These are phyloP conservation scores for Acrossocheilus wenchowensis DNA, from an alignment of 2,797 vertebrate genomes.

Conservation along the genomic window DNA sequence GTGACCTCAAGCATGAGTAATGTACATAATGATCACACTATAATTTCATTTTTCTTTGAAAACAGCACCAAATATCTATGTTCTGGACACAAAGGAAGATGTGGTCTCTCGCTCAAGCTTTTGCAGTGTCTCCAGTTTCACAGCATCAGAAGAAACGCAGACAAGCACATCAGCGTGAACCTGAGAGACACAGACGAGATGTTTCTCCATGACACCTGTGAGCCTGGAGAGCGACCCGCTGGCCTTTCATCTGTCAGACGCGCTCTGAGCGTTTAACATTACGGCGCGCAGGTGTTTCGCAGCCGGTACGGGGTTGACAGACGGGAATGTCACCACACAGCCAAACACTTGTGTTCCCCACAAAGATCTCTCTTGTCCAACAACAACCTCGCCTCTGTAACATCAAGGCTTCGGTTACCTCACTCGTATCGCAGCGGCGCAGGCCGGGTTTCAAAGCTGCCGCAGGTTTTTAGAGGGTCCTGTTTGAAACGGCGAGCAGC, in stretches of 20 bases:
- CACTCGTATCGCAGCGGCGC: constrained; percentile 68
- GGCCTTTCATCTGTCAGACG: constrained; percentile 47
- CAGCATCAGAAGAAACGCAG: not conserved
- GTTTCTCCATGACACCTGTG: constrained; percentile 56
- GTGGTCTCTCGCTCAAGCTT: not conserved
- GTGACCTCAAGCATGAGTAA: not conserved
- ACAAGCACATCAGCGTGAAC: constrained; percentile 20
- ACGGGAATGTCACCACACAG: constrained; percentile 78
- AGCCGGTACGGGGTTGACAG: constrained; percentile 70
- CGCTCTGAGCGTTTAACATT: constrained; percentile 72
- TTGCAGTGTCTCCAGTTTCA: not conserved
- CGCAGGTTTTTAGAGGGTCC: constrained; percentile 70
- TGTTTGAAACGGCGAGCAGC: constrained; percentile 75
- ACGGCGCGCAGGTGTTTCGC: constrained; percentile 77
- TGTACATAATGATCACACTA: not conserved
- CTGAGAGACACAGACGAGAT: constrained; percentile 29
- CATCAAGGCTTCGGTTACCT: constrained; percentile 76
- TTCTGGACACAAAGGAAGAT: not conserved
- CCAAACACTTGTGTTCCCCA: constrained; percentile 79
- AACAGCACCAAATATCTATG: not conserved
- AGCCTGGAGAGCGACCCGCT: constrained; percentile 23
- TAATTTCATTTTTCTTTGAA: not conserved
- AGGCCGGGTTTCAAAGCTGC: constrained; percentile 67
- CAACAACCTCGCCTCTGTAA: constrained; percentile 73
- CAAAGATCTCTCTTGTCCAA: constrained; percentile 83